Conservation (phyloP, 1,140 invertebrate genomes). For the Steinernema khuongi region DNA sequence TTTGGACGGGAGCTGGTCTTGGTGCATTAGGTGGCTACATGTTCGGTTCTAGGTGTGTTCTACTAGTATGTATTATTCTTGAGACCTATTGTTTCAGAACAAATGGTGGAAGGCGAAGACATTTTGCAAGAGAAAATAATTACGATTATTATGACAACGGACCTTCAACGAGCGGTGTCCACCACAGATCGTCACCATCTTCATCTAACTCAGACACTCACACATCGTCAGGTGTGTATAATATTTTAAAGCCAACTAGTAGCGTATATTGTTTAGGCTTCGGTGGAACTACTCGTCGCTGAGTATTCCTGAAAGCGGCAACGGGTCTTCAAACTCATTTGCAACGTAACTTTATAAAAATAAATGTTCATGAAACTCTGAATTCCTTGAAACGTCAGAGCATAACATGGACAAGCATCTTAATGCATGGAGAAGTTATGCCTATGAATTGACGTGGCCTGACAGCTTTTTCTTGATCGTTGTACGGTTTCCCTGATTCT, state of each 20-base stretch:
- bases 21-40: conserved; percentile 33
- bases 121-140: too few species aligned
- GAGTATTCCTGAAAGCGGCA: not conserved
- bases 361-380: too few species aligned
- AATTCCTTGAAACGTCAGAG: too few species aligned
- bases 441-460: too few species aligned
- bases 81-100: conserved; percentile 13
- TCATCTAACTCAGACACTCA: conserved; percentile 29
- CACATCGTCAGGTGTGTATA: conserved; percentile 23
- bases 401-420: too few species aligned
- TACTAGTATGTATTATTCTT: too few species aligned
- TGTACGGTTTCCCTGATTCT: too few species aligned
- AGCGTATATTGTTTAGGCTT: conserved; percentile 37
- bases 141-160: conserved; percentile 23
- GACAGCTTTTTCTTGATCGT: too few species aligned
- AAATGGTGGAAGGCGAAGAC: too few species aligned
- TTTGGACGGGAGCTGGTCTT: conserved; percentile 33
- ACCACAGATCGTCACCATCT: conserved; percentile 20
- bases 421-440: too few species aligned
- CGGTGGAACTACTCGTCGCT: conserved; percentile 38
- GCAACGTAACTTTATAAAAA: too few species aligned
- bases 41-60: conserved; percentile 15
- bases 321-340: too few species aligned
- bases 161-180: conserved; percentile 12
- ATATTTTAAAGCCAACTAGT: not conserved